Percentiles rank a stretch among this genome's conserved stretches.
phyloP scores from a whole-genome alignment of 2,797 vertebrate species.

The Pelobates cultripes region DNA sequence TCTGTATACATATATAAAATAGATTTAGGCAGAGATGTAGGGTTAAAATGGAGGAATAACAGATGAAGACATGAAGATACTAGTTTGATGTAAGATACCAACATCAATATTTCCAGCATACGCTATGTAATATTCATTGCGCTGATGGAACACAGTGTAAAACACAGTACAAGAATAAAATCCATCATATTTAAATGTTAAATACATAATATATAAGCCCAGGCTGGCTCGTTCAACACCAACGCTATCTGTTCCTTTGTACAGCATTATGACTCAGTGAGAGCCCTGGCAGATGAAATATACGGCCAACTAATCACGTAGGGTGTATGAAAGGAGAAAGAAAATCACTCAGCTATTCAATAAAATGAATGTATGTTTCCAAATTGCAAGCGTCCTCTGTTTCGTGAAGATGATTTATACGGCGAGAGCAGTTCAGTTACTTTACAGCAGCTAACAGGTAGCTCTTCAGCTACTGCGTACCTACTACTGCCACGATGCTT shows the following conservation, averaged over 20 bases:
- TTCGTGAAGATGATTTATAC: slow-evolving; percentile 33
- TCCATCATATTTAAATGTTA: slow-evolving; percentile 25
- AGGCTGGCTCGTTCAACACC: not conserved
- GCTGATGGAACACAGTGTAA: not conserved
- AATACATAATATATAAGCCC: slow-evolving; percentile 4
- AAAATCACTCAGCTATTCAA: slow-evolving; percentile 44
- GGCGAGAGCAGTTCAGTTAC: slow-evolving; percentile 21
- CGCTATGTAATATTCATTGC: not conserved
- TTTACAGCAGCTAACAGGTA: not conserved
- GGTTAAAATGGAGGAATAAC: too few species aligned
- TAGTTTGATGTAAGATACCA: not conserved
- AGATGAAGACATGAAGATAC: too few species aligned
- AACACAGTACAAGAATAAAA: not conserved
- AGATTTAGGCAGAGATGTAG: too few species aligned
- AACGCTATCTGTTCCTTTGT: not conserved
- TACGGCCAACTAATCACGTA: slow-evolving; percentile 40
- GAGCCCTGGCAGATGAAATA: slow-evolving; percentile 10
- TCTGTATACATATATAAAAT: too few species aligned
- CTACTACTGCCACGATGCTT: too few species aligned
- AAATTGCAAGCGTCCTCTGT: slow-evolving; percentile 27
- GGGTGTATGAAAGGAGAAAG: slow-evolving; percentile 17
- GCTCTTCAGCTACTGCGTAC: too few species aligned
- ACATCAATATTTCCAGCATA: not conserved
- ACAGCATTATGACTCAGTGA: slow-evolving; percentile 17
- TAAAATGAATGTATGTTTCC: slow-evolving; percentile 32